Percentiles rank a stretch among this genome's conserved stretches.
These are phyloP conservation scores for Bimastos eiseni DNA, from an alignment of 2,888 invertebrate genomes.

Conservation along the genomic window DNA sequence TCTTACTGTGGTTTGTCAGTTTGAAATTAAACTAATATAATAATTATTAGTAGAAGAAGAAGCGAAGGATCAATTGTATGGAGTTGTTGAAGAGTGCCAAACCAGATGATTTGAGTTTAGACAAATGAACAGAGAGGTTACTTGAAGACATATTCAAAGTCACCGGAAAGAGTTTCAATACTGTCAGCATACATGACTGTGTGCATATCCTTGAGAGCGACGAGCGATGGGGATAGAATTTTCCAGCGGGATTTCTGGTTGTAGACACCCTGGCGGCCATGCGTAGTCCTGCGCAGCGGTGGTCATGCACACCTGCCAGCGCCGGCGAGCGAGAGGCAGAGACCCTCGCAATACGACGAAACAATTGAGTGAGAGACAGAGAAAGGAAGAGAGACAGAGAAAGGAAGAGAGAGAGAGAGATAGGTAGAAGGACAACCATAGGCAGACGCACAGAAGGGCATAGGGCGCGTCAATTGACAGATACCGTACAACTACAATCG, in stretches of 20 bases:
- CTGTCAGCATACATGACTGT: too few species aligned
- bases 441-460: neutral
- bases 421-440: neutral
- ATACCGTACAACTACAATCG: neutral
- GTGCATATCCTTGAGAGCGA: neutral
- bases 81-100: too few species aligned
- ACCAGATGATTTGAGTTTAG: too few species aligned
- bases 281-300: neutral
- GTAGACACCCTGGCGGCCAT: neutral
- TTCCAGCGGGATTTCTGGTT: neutral
- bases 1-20: too few species aligned
- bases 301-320: slow-evolving; percentile 6
- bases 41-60: too few species aligned
- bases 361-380: neutral
- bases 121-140: too few species aligned
- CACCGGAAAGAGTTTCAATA: too few species aligned
- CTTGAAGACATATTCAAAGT: too few species aligned
- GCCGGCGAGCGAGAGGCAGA: slow-evolving; percentile 3
- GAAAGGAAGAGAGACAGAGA: neutral
- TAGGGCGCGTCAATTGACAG: neutral
- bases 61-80: too few species aligned
- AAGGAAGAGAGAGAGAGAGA: neutral
- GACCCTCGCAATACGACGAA: neutral
- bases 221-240: neutral
- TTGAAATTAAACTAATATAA: too few species aligned